These are phyloP conservation scores for Trichopria drosophilae DNA, from an alignment of 2,888 invertebrate species.

Conservation along the genomic window DNA sequence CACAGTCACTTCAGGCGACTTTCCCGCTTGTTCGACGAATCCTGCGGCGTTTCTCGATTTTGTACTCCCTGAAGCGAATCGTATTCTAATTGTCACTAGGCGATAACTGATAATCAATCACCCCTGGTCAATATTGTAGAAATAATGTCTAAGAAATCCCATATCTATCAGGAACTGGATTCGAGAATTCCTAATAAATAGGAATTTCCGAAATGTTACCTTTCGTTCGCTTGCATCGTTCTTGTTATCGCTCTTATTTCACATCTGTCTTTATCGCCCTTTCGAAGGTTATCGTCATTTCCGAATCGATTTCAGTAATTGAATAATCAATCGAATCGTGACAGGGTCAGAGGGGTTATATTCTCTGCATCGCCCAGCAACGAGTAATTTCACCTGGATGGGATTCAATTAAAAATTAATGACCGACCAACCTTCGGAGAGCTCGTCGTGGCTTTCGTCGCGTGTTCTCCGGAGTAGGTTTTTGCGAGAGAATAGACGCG, in stretches of 20 bases:
- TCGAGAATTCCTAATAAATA: conserved; percentile 41
- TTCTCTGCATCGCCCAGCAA: conserved; percentile 16
- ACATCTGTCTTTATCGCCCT: conserved; percentile 27
- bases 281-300: conserved; percentile 47
- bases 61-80: too few relatives aligned
- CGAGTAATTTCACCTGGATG: conserved; percentile 43
- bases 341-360: conserved; percentile 27
- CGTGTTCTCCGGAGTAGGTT: not conserved
- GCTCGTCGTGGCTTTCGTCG: conserved; percentile 11
- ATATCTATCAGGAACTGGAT: too few relatives aligned
- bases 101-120: not conserved
- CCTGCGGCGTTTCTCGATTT: not conserved
- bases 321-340: conserved; percentile 51
- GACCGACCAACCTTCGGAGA: conserved; percentile 26
- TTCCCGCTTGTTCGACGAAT: too few relatives aligned
- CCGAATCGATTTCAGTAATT: conserved; percentile 55
- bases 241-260: conserved; percentile 12
- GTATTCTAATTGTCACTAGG: not conserved
- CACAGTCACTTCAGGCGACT: conserved; percentile 37
- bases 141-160: too few relatives aligned
- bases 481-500: conserved; percentile 5
- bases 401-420: conserved; percentile 52
- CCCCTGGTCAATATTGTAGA: too few relatives aligned
- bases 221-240: conserved; percentile 29
- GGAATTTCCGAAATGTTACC: conserved; percentile 48